Conservation (phyloP, 1,140 invertebrate genomes). For the Bathynomus jamesi region DNA sequence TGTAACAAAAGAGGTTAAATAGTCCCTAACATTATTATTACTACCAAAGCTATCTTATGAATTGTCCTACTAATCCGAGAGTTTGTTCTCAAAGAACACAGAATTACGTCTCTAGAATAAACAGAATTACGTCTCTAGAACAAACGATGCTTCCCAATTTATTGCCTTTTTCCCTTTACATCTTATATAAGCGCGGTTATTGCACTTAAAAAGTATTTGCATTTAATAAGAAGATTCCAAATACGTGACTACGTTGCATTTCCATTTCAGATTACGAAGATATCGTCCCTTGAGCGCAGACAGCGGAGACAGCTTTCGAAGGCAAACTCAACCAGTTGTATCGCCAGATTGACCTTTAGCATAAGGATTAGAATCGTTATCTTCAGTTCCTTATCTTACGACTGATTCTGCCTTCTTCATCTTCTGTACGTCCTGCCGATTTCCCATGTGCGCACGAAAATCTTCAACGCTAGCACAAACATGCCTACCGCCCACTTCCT, state of each 20-base stretch:
- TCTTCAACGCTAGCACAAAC: too few relatives aligned
- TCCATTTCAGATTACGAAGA: conserved; percentile 24
- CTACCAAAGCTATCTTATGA: too few relatives aligned
- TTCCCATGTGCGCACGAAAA: too few relatives aligned
- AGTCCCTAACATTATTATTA: too few relatives aligned
- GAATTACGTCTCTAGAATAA: background rate
- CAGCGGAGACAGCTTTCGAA: conserved; percentile 27
- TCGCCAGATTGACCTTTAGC: background rate
- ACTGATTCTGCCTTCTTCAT: too few relatives aligned
- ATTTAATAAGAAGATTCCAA: background rate
- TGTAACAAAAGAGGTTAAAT: too few relatives aligned
- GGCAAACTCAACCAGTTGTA: conserved; percentile 3
- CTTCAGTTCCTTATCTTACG: too few relatives aligned
- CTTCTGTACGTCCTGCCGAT: too few relatives aligned
- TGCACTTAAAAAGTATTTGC: background rate
- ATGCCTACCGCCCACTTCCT: too few relatives aligned
- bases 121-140: too few relatives aligned
- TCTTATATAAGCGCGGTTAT: too few relatives aligned
- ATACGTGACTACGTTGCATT: background rate
- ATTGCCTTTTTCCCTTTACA: background rate
- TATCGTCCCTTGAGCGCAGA: conserved; percentile 36
- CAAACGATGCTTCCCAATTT: background rate
- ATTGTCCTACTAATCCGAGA: too few relatives aligned
- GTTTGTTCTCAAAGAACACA: background rate
- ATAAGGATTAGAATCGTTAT: background rate